Conservation (phyloP, 2,797 vertebrate genomes). For the Rhabdophis nuchalis region DNA sequence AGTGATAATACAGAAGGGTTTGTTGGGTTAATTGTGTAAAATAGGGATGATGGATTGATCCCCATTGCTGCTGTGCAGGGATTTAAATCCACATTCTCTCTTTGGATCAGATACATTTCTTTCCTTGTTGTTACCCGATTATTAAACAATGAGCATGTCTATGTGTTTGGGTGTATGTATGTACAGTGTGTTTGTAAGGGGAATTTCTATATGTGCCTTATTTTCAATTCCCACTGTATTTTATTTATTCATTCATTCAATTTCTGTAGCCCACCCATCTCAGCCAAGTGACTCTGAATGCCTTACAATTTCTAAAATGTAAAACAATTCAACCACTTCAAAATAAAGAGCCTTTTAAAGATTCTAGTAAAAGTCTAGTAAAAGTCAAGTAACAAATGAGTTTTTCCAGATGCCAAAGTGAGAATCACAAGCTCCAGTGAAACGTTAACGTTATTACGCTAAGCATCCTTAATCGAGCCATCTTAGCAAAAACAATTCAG, state of each 20-base stretch:
- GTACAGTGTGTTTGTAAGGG: neutral
- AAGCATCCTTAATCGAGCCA: neutral
- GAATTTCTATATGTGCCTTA: neutral
- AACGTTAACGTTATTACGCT: neutral
- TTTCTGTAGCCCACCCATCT: neutral
- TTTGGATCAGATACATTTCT: neutral
- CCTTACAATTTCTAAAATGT: neutral
- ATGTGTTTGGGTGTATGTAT: neutral
- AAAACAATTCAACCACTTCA: neutral
- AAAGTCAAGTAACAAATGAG: neutral
- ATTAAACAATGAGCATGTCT: neutral
- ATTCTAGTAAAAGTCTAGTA: neutral
- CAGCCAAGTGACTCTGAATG: neutral
- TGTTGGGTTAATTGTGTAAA: neutral
- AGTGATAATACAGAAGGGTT: neutral
- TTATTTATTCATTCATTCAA: neutral
- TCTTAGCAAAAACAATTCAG: neutral
- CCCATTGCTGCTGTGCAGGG: neutral
- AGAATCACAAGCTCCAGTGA: neutral
- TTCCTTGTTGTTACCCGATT: neutral
- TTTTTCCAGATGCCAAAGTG: neutral
- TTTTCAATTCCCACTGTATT: neutral
- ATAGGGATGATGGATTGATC: neutral
- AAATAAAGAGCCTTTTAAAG: neutral
- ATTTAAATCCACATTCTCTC: neutral